Percentiles rank a stretch among this genome's conserved stretches.
phyloP scores from a whole-genome alignment of 1,140 invertebrate genomes.

The Eumeta japonica region DNA sequence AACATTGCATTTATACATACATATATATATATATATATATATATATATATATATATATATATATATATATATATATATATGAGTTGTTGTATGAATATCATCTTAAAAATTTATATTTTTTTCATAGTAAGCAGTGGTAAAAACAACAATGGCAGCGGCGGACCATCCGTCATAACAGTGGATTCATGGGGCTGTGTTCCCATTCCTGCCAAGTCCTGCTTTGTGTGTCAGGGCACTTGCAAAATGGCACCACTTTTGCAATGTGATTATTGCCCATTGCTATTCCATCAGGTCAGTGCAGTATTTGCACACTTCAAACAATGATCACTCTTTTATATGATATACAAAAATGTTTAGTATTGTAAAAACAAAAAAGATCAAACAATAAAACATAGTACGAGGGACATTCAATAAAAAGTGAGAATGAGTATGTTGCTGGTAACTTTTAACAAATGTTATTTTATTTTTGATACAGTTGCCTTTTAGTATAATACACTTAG shows the following conservation, averaged over 20 bases:
- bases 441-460: too few relatives aligned
- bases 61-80: too few relatives aligned
- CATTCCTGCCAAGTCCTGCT: conserved; percentile 79
- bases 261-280: conserved; percentile 90
- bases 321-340: not conserved
- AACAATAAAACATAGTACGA: too few relatives aligned
- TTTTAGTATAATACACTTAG: too few relatives aligned
- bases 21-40: too few relatives aligned
- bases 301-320: not conserved
- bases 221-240: conserved; percentile 80
- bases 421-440: too few relatives aligned
- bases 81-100: too few relatives aligned
- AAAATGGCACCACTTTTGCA: conserved; percentile 79
- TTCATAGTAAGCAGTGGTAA: conserved; percentile 5
- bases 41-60: too few relatives aligned
- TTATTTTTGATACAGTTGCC: too few relatives aligned
- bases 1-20: too few relatives aligned
- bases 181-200: conserved; percentile 78
- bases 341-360: not conserved
- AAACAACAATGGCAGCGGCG: conserved; percentile 16
- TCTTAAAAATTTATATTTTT: too few relatives aligned
- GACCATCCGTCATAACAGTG: conserved; percentile 54
- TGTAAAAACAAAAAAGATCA: not conserved
- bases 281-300: conserved; percentile 76
- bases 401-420: too few relatives aligned